Evolutionary conservation across 2,888 invertebrate genomes (phyloP).

Genomic region (Drosophila suboccidentalis): DNA sequence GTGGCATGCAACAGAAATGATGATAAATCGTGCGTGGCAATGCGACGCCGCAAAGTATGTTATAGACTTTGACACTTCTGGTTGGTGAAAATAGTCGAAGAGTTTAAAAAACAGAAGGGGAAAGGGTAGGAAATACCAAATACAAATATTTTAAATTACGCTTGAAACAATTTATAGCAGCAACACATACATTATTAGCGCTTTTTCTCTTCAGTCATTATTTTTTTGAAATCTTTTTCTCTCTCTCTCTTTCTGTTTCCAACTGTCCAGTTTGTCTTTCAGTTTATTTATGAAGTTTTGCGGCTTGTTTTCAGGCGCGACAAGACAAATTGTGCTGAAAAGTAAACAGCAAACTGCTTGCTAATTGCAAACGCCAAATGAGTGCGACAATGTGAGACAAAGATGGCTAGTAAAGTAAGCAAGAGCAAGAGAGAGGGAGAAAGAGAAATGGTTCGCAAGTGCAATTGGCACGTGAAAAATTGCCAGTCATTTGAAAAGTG

Average conservation of each 20-base stretch:
- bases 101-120: not conserved
- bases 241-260: not conserved
- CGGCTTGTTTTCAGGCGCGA: slow-evolving; percentile 64
- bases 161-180: slow-evolving; percentile 19
- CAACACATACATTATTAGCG: slow-evolving; percentile 5
- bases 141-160: slow-evolving; percentile 39
- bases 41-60: slow-evolving; percentile 45
- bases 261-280: not conserved
- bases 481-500: slow-evolving; percentile 77
- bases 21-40: slow-evolving; percentile 69
- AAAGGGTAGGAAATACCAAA: not conserved
- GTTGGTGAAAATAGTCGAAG: not conserved
- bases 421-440: slow-evolving; percentile 1
- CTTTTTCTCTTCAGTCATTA: not conserved
- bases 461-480: slow-evolving; percentile 79
- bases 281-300: slow-evolving; percentile 71
- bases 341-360: slow-evolving; percentile 74
- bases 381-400: slow-evolving; percentile 1
- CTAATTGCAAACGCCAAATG: slow-evolving; percentile 64
- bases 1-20: slow-evolving; percentile 62
- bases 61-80: slow-evolving; percentile 14
- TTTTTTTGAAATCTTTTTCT: not conserved
- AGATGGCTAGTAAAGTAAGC: not conserved
- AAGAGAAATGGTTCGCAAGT: slow-evolving; percentile 1
- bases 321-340: slow-evolving; percentile 76